Evolutionary conservation across 2,888 invertebrate species (phyloP).

Genomic region (Stenoptilia bipunctidactyla): DNA sequence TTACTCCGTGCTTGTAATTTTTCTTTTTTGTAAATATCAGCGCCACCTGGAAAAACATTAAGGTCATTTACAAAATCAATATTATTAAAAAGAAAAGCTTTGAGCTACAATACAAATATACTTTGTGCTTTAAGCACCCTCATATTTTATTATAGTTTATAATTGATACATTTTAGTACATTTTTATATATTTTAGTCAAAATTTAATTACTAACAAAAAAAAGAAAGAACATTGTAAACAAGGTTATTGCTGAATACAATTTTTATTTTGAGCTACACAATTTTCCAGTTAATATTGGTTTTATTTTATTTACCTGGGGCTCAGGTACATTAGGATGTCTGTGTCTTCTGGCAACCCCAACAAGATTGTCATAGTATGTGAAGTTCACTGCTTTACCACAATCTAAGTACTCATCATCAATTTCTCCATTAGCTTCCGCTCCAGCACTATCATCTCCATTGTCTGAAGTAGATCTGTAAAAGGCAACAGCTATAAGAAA

Average conservation of each 20-base stretch:
- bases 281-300: no score
- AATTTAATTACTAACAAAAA: no score
- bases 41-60: conserved; percentile 72
- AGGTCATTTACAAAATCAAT: no score
- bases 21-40: conserved; percentile 81
- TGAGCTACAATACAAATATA: no score
- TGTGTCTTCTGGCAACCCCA: conserved; percentile 85
- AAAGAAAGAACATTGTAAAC: no score
- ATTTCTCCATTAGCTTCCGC: conserved; percentile 42
- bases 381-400: conserved; percentile 88
- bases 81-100: not conserved
- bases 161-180: no score
- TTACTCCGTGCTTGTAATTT: conserved; percentile 69
- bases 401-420: conserved; percentile 79
- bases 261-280: no score
- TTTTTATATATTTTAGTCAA: no score
- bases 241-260: no score
- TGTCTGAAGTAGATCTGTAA: conserved; percentile 43
- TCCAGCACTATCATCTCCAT: conserved; percentile 36
- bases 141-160: no score
- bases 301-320: conserved; percentile 80
- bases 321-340: conserved; percentile 88
- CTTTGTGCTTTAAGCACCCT: no score
- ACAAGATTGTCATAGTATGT: conserved; percentile 91
- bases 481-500: conserved; percentile 6